Evolutionary conservation across 2,113 vertebrate species (phyloP).

Genomic region (Chinchilla lanigera): DNA sequence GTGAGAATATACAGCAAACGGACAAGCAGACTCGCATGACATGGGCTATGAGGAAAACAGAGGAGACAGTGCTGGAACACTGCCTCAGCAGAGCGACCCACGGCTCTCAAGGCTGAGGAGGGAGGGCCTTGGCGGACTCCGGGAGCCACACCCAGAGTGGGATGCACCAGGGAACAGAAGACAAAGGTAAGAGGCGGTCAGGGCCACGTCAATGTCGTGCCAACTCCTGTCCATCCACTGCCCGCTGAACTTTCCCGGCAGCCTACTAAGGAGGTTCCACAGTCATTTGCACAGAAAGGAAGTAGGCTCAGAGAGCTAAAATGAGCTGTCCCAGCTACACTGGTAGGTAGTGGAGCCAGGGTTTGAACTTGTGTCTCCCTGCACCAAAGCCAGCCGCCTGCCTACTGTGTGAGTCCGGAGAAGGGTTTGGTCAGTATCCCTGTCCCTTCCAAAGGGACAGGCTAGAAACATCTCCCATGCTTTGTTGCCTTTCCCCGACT

Average conservation of each 20-base stretch:
- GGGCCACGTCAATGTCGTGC: neutral
- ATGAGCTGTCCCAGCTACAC: neutral
- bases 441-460: neutral
- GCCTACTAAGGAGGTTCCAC: neutral
- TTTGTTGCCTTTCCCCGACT: neutral
- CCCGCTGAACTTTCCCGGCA: neutral
- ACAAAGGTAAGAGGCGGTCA: neutral
- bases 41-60: neutral
- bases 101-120: neutral
- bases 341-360: neutral
- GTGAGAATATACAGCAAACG: neutral
- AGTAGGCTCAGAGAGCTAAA: neutral
- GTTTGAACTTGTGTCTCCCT: neutral
- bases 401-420: neutral
- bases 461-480: neutral
- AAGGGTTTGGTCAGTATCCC: neutral
- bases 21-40: rapidly evolving
- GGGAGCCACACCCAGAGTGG: neutral
- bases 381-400: neutral
- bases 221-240: neutral
- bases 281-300: neutral
- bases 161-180: neutral
- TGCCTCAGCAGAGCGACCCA: neutral
- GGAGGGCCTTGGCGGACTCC: neutral
- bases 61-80: neutral